Percentiles rank a stretch among this genome's conserved stretches.
Conservation (phyloP, 2,888 invertebrate species). For the Mythimna lalbum region DNA sequence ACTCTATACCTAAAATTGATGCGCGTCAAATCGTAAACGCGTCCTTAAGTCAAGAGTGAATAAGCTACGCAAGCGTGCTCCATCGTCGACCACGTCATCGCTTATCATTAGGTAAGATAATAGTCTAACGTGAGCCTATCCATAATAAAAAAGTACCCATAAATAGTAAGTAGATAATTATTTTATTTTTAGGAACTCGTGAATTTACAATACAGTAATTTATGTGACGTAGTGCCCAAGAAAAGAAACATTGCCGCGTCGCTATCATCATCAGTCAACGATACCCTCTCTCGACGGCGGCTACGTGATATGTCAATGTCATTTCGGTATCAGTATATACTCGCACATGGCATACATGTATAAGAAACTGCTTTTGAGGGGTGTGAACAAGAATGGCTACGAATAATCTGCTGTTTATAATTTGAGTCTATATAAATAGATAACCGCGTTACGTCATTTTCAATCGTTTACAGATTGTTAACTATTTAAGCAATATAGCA, state of each 20-base stretch:
- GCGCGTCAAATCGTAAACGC: too few species aligned
- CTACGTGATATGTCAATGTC: constrained; percentile 18
- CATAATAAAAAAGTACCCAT: too few species aligned
- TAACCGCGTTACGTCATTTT: constrained; percentile 11
- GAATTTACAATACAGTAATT: not conserved
- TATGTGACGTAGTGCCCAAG: not conserved
- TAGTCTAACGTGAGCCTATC: too few species aligned
- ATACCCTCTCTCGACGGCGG: constrained; percentile 5
- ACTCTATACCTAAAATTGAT: too few species aligned
- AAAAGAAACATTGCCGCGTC: not conserved
- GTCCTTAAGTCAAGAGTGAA: too few species aligned
- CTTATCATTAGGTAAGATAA: too few species aligned
- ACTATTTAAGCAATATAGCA: not conserved
- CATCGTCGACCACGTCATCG: too few species aligned
- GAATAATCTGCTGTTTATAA: constrained; percentile 2
- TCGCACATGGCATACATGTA: not conserved
- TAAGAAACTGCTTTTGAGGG: constrained; percentile 6
- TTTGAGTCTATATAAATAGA: constrained; percentile 6
- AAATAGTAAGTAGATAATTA: too few species aligned
- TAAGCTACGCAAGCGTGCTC: too few species aligned
- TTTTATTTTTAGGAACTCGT: not conserved
- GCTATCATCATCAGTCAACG: not conserved
- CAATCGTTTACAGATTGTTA: not conserved
- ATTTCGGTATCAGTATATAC: constrained; percentile 5
- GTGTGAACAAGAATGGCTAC: constrained; percentile 7